phyloP scores from a whole-genome alignment of 2,113 vertebrate genomes.

The Pseudolaguvia tuberculata region DNA sequence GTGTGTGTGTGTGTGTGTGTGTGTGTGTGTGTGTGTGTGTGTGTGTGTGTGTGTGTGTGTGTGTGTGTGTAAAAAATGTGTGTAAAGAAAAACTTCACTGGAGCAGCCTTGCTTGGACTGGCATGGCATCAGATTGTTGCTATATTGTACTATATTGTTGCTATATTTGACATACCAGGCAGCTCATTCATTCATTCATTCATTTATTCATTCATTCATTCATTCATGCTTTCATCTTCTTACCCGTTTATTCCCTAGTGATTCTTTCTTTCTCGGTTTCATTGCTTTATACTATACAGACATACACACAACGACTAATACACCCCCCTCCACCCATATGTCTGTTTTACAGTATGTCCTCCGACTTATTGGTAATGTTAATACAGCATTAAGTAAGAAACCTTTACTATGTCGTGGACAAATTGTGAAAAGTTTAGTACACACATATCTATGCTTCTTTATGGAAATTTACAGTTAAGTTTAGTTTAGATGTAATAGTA shows the following conservation, averaged over 20 bases:
- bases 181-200: too few species aligned
- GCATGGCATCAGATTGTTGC: too few species aligned
- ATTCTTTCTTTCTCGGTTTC: slow-evolving; percentile 42
- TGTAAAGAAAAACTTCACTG: too few species aligned
- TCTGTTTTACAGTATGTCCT: slow-evolving; percentile 12
- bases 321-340: too few species aligned
- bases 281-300: neutral
- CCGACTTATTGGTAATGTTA: slow-evolving; percentile 25
- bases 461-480: neutral
- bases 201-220: too few species aligned
- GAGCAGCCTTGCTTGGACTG: too few species aligned
- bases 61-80: too few species aligned
- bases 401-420: neutral
- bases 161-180: neutral
- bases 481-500: slow-evolving; percentile 26
- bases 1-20: too few species aligned
- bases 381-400: slow-evolving; percentile 44
- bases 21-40: too few species aligned
- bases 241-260: too few species aligned
- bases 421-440: neutral
- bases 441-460: neutral
- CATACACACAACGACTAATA: neutral
- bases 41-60: too few species aligned
- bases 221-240: too few species aligned
- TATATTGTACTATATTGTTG: neutral